Conservation (phyloP, 2,113 vertebrate genomes). For the Hipposideros armiger region DNA sequence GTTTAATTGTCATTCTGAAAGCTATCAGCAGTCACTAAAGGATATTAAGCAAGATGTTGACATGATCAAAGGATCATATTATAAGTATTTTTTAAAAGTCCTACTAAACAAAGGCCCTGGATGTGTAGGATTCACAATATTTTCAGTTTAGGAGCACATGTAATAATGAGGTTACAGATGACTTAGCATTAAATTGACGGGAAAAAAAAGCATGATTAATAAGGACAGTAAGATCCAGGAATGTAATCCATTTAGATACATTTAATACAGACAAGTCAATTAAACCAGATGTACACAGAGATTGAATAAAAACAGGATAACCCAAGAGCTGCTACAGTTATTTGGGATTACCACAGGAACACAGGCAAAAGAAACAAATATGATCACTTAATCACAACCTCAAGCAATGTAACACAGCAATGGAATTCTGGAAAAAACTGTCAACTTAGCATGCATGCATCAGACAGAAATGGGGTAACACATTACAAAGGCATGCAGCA, state of each 20-base stretch:
- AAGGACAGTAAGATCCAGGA: background rate
- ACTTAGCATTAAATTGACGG: background rate
- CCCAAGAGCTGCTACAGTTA: background rate
- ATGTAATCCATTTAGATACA: background rate
- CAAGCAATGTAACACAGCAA: background rate
- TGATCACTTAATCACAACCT: background rate
- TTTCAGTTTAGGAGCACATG: background rate
- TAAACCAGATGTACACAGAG: background rate
- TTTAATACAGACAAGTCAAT: background rate
- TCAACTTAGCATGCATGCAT: background rate
- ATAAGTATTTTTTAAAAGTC: background rate
- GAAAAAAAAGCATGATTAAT: background rate
- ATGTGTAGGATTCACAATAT: background rate
- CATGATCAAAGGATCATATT: background rate
- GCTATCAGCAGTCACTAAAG: background rate
- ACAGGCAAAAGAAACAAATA: background rate
- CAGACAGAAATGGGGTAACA: conserved; percentile 3
- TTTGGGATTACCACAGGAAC: background rate
- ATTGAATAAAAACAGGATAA: background rate
- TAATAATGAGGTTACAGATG: background rate
- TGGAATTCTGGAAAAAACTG: background rate
- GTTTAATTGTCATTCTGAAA: background rate
- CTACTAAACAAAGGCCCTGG: background rate
- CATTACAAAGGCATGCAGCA: background rate
- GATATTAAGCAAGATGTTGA: background rate